Evolutionary conservation across 2,113 vertebrate genomes (phyloP), one percentile per base, ranked within the genome.

Genomic region (Apaloderma vittatum): DNA sequence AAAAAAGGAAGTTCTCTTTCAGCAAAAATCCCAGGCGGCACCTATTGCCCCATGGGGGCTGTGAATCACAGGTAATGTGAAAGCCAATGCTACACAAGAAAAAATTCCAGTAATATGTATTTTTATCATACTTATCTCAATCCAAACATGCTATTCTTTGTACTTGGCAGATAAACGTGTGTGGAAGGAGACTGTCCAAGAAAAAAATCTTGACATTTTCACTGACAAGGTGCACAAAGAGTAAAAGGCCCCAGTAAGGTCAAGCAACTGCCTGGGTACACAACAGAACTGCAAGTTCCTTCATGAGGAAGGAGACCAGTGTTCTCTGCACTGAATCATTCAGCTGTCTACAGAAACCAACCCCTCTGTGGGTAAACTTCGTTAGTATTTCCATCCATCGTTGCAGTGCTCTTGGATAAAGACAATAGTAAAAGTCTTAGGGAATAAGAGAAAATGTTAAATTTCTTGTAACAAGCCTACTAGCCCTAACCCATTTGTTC

Each of bases 51-150:
- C 80, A 15, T 1, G 14, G 49, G 58, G 24, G 14, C 5, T 89
- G 40, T 75, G 66, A 96, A 90, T 96, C 84, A 85, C 22, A 72
- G 52, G 30, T 84, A 76, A 96, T 72, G 62, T 68, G 80, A 84
- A 96, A 95, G 73, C 21, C 80, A 91, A 74, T 48, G 34, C 61
- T 74, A 57, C 23, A 65, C 65, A 83, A 57, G 83, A 82, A 62
- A 88, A 93, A 52, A 78, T 36, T 65, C 57, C 70, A 78, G 57
- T 54, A 62, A 84, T 83, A 89, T 46, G 90, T 75, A 72, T 90
- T 95, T 95, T 95, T 84, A 68, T 84, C 65, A 43, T 78, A 71
- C 34, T 81, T 96, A 85, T 81, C 89, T 94, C 68, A 81, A 87
- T 49, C 21, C 23, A 54, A 90, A 91, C 22, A 34, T 58, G 40